phyloP scores from a whole-genome alignment of 2,888 invertebrate genomes.

The Zhengitettix transpicula region DNA sequence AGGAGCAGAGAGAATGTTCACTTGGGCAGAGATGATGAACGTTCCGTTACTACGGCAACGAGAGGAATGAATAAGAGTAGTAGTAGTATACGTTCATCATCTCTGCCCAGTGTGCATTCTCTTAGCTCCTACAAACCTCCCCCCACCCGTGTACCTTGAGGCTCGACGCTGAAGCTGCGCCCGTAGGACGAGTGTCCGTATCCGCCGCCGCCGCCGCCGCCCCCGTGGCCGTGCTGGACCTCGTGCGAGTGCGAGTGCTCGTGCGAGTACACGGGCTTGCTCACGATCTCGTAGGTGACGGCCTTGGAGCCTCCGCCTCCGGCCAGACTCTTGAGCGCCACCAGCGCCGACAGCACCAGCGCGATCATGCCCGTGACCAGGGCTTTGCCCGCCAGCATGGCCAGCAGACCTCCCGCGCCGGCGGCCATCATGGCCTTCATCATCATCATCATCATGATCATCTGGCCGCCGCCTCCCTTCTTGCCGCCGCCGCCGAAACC shows the following conservation, averaged over 20 bases:
- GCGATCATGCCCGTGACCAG: constrained; percentile 69
- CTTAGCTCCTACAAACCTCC: no score
- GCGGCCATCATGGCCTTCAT: constrained; percentile 58
- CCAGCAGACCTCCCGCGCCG: constrained; percentile 55
- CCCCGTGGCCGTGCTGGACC: constrained; percentile 39
- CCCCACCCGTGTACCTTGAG: no score
- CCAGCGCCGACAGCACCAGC: constrained; percentile 54
- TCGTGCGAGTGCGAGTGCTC: constrained; percentile 47
- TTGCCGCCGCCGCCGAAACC: constrained; percentile 14
- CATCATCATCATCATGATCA: constrained; percentile 34
- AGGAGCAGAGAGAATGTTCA: no score
- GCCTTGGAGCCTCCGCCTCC: constrained; percentile 40
- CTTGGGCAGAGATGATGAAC: no score
- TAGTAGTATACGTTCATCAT: no score
- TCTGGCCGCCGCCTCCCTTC: constrained; percentile 25
- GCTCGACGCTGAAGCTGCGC: constrained; percentile 8
- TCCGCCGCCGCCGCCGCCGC: constrained; percentile 39
- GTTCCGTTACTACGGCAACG: no score
- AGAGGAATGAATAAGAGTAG: no score
- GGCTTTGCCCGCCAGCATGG: constrained; percentile 67
- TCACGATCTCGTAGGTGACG: constrained; percentile 62
- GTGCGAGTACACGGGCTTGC: constrained; percentile 61
- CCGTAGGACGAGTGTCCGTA: constrained; percentile 22
- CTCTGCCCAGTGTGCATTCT: no score
- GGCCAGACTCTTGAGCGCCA: constrained; percentile 56